Base-by-base conservation (phyloP, 2,888 invertebrate genomes). In the Nemotelus pantherinus region DNA sequence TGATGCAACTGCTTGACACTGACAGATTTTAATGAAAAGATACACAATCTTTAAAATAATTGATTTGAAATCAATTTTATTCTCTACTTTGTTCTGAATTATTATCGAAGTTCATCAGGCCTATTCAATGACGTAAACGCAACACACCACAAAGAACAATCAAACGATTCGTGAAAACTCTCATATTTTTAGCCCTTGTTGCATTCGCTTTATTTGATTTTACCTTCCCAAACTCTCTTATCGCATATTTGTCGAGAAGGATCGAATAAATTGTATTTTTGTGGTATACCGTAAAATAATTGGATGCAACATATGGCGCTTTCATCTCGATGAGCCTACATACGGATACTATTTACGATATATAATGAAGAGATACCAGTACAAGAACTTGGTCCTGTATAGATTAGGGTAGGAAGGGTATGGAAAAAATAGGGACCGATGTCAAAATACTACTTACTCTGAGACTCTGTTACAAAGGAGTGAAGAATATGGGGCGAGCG, bases 261-360 rank as follows among this genome's bases (percentile, higher is more conserved):
- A 68, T 68, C 68, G 68, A 68, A 44, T 68, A 68, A 68, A 68
- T 68, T 68, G 68, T 10, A 43, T 53, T 68, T 68, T 68, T 68
- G 68, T 68, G 68, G 68, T 41, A 39, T 53, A 68, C 68, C 68
- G 53, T 65, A 65, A 68, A 68, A 68, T 68, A 68, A 68, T 68
- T 68, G 68, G 53, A 68, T 53, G 68, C 68, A 68, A 68, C 68
- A 68, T 68, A 68, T 68, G 68, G 68, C 68, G 53, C 48, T 50
- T 68, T 53, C 50, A 53, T 50, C 25, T 53, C 6, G 25, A 68
- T 68, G 3, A 25, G 41, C 50, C 5, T 7, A 9, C n/a, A 53
- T 53, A 53, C 50, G 3, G 3, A 50, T 50, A 39, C 50, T 25
- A 58, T 25, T 25, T 25, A 53, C 53, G 10, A 53, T 10, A 6